Percentiles rank a stretch among this genome's conserved stretches.
Conservation (phyloP, 37 sponge, comb jelly and placozoan species). For the Ianthella basta region DNA sequence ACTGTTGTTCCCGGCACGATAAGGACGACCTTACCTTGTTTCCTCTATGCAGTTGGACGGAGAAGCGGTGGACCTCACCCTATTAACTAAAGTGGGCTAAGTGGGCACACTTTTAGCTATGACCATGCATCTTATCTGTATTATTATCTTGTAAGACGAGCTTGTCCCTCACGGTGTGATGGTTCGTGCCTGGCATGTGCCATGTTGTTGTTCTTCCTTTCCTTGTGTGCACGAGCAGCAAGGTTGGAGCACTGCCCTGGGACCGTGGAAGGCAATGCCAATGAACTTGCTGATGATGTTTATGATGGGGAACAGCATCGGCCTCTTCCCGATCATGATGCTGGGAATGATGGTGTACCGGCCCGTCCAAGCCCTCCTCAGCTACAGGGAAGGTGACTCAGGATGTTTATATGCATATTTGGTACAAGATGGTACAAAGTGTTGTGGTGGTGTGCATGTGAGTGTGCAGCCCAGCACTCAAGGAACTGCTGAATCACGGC, state of each 20-base stretch:
- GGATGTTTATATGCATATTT: too few relatives aligned
- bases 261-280: slow-evolving; percentile 97
- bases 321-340: slow-evolving; percentile 99
- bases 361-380: slow-evolving; percentile 87
- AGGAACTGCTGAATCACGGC: too few relatives aligned
- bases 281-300: slow-evolving; percentile 95
- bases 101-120: too few relatives aligned
- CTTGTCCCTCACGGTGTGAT: too few relatives aligned
- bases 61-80: slow-evolving; percentile 31
- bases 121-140: too few relatives aligned
- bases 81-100: slow-evolving; percentile 59
- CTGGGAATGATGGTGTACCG: slow-evolving; percentile 93
- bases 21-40: background rate
- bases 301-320: slow-evolving; percentile 94
- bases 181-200: too few relatives aligned
- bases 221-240: slow-evolving; percentile 43
- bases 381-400: slow-evolving; percentile 72
- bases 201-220: background rate
- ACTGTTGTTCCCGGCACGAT: background rate
- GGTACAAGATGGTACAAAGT: too few relatives aligned
- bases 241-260: slow-evolving; percentile 95
- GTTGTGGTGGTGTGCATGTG: too few relatives aligned
- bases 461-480: too few relatives aligned
- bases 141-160: too few relatives aligned
- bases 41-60: slow-evolving; percentile 48